phyloP scores from a whole-genome alignment of 2,797 vertebrate species.

The Semotilus atromaculatus region DNA sequence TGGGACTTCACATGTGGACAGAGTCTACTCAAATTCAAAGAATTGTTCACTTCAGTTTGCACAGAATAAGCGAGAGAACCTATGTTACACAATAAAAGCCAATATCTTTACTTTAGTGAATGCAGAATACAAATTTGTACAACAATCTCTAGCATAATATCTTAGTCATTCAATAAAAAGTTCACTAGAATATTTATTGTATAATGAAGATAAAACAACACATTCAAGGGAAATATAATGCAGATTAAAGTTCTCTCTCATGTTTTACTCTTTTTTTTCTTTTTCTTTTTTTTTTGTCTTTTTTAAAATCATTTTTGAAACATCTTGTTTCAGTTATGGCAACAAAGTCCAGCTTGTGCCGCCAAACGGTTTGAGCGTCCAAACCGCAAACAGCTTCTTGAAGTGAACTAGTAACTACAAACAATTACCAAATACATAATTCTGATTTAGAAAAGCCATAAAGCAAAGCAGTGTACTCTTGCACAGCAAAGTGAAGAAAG shows the following conservation, averaged over 20 bases:
- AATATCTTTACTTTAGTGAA: constrained; percentile 99
- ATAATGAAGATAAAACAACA: constrained; percentile 99
- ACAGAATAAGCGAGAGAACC: constrained; percentile 86
- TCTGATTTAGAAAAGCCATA: constrained; percentile 97
- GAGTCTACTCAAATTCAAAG: constrained; percentile 76
- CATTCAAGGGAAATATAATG: constrained; percentile 93
- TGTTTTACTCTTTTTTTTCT: constrained; percentile 55
- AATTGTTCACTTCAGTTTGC: constrained; percentile 80
- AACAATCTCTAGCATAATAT: constrained; percentile 98
- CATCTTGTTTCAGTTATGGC: constrained; percentile 94
- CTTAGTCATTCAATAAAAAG: constrained; percentile 99
- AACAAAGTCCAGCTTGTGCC: constrained; percentile 99
- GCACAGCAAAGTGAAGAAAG: constrained; percentile 96
- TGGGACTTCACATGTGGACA: constrained; percentile 83
- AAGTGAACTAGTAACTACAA: constrained; percentile 97
- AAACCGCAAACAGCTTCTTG: constrained; percentile 94
- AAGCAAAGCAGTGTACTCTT: constrained; percentile 97
- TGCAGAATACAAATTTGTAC: constrained; percentile 99
- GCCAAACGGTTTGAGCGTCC: constrained; percentile 91
- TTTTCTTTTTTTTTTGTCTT: constrained; percentile 81
- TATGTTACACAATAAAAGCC: constrained; percentile 94
- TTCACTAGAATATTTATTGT: constrained; percentile 99
- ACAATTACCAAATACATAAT: constrained; percentile 98
- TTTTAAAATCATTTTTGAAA: constrained; percentile 77
- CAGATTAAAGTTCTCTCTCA: constrained; percentile 79